Base-by-base conservation (phyloP, 1,140 invertebrate genomes). In the Dendroctonus valens region DNA sequence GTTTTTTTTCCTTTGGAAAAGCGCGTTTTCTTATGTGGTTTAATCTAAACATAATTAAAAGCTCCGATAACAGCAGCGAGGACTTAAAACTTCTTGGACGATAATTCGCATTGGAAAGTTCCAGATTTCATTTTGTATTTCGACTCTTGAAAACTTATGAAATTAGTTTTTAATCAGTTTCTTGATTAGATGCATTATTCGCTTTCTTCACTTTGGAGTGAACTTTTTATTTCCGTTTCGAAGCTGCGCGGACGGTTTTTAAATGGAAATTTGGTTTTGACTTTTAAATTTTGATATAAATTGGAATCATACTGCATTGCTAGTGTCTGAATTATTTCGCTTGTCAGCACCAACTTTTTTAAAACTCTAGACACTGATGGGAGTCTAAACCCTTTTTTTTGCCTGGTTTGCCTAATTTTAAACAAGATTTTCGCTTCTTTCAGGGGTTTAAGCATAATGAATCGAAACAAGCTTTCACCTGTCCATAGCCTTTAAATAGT, bases 141-240 rank as follows among this genome's bases (percentile, higher is more conserved):
- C 63, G 53, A 57, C 54, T 14, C 44, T 44, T 40, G 39, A 26
- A 26, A 54, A 59, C 63, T 65, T 65, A 65, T 65, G 55, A 65
- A 65, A 65, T 65, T 58, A 65, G 63, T 65, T 65, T 65, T 65
- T 65, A 59, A 65, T 59, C 53, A 65, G 63, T 65, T 65, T 57
- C 63, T 65, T 65, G 55, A 65, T 65, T 65, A 65, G 59, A 65
- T 65, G 63, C 55, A 65, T 65, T 65, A 65, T 65, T 65, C 63
- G 54, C 44, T 59, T 65, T 37, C 63, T 44, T 65, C 26, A 59
- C 41, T 58, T 65, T 59, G 58, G 7, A 61, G 39, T 41, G 39
- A 26, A 44, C 54, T 40, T 54, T 37, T 15, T 46, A 39, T 54
- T 63, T 54, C 9, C 54, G n/a, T 53, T 39, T 38, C 14, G 48